Percentiles rank a stretch among this genome's conserved stretches.
These are phyloP conservation scores for Rutpela maculata DNA, from an alignment of 2,888 invertebrate species.

Conservation along the genomic window DNA sequence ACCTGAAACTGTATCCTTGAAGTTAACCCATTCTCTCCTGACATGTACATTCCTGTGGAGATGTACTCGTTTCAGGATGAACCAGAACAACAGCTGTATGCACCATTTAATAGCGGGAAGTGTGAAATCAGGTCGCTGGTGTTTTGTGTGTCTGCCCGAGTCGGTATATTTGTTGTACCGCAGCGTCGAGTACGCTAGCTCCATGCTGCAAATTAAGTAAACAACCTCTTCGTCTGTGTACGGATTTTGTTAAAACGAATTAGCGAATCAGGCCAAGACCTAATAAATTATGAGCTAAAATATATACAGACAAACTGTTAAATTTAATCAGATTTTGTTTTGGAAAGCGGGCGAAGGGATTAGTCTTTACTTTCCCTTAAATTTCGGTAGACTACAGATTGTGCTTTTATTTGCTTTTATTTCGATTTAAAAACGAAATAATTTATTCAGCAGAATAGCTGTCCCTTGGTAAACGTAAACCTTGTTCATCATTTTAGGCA, in stretches of 20 bases:
- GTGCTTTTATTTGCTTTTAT: not conserved
- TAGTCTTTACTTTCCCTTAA: not conserved
- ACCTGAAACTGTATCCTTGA: not conserved
- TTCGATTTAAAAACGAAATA: not conserved
- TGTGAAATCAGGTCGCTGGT: conserved; percentile 16
- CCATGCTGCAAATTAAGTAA: not conserved
- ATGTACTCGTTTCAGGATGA: not conserved
- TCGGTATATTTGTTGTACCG: conserved; percentile 13
- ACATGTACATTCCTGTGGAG: not conserved
- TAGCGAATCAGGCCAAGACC: not conserved
- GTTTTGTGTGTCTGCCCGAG: not conserved
- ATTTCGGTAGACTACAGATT: not conserved
- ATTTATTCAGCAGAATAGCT: not conserved
- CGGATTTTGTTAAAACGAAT: not conserved
- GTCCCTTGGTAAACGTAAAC: not conserved
- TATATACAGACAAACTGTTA: not conserved
- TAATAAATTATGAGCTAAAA: not conserved
- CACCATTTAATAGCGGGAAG: not conserved
- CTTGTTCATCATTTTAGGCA: not conserved
- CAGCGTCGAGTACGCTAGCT: not conserved
- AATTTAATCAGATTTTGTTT: not conserved
- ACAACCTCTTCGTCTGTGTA: not conserved
- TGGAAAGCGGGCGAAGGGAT: not conserved
- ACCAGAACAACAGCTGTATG: conserved; percentile 12
- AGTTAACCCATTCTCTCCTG: not conserved